These are phyloP conservation scores for Pseudoatta argentina DNA, from an alignment of 1,140 invertebrate genomes.

Conservation along the genomic window DNA sequence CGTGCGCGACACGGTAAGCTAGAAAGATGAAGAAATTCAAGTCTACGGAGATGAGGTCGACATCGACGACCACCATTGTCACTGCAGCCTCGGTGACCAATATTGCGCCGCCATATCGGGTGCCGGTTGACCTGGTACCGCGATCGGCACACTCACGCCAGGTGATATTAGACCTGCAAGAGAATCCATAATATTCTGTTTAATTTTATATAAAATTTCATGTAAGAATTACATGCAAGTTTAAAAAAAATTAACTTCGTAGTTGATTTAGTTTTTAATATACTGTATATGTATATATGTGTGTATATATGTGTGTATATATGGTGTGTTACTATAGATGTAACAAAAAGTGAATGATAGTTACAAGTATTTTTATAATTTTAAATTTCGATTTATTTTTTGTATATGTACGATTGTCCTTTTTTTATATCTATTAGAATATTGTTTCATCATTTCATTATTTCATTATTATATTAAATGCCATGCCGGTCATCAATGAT, in stretches of 20 bases:
- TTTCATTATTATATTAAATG: too few species aligned
- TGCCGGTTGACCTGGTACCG: constrained; percentile 89
- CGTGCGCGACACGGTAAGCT: constrained; percentile 32
- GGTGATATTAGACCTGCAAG: constrained; percentile 89
- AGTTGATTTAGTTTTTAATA: background rate
- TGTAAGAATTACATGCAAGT: background rate
- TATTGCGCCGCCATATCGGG: constrained; percentile 89
- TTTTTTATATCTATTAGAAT: too few species aligned
- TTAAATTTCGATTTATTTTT: too few species aligned
- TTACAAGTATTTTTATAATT: too few species aligned
- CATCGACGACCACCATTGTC: constrained; percentile 86
- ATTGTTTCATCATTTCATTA: too few species aligned
- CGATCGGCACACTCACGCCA: constrained; percentile 90
- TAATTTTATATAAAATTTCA: constrained; percentile 11
- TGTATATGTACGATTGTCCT: too few species aligned
- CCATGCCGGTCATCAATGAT: too few species aligned
- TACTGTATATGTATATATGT: too few species aligned
- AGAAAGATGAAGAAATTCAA: constrained; percentile 76
- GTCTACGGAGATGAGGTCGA: constrained; percentile 82
- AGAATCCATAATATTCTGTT: background rate
- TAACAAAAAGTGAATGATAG: too few species aligned
- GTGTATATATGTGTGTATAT: too few species aligned
- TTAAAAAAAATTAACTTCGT: background rate
- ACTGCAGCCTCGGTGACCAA: constrained; percentile 89
- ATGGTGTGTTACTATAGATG: too few species aligned